Evolutionary conservation across 2,797 vertebrate genomes (phyloP), one percentile per base, ranked within the genome.

Genomic region (Sparus aurata): DNA sequence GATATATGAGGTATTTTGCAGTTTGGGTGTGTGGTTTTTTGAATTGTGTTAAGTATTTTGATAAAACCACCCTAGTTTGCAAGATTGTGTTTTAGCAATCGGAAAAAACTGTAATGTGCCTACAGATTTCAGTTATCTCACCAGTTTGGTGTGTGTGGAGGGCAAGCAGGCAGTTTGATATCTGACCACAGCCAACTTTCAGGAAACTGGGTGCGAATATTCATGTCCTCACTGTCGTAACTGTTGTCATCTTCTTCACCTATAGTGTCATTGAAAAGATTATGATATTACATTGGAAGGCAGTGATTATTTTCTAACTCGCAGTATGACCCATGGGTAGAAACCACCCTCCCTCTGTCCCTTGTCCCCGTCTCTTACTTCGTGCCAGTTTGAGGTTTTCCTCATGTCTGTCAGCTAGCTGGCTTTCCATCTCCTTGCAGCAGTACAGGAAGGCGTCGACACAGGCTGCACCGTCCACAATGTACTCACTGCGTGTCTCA

Each of bases 131-230:
- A n/a, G 45, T 38, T 64, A 20, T 25, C 80, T 78, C 86, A 97
- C 96, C 96, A 96, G 12, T 85, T 79, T 0, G 11, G 11, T 0
- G 65, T 73, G 0, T 79, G 0, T 12, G 0, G 0, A 10, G 76
- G 20, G 49, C 88, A 90, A 0, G 10, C 0, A 38, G 91, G 91
- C 22, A 97, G 64, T 0, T 1, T 3, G 3, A 93, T 76, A 1
- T 92, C 73, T 17, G 65, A 63, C 96, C 96, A 97, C 7, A 97
- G 15, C 96, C 96, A 97, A 30, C 96, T 97, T 82, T 97, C 95
- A 0, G 95, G 95, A 76, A 97, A 97, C 1, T 94, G 80, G 3
- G 88, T 93, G 4, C 96, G 84, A 0, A 95, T 92, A 59, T 12
- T 8, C 12, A 59, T 38, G 5, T 38, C 30, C 20, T 3, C 3